These are phyloP conservation scores for Pangasius djambal DNA, from an alignment of 2,797 vertebrate genomes.

Conservation along the genomic window DNA sequence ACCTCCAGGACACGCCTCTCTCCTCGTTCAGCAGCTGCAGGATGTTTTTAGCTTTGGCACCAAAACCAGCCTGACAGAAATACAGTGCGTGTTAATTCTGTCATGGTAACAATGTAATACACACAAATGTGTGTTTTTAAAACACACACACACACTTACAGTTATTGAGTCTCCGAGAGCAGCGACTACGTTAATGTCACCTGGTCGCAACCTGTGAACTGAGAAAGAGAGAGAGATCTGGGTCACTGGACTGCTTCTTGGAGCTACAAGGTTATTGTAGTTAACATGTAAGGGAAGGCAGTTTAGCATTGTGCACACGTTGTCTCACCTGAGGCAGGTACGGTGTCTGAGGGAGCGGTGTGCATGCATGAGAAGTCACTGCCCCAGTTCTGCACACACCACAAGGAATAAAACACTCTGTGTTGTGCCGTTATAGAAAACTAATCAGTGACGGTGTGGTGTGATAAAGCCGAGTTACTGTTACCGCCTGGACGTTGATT, in stretches of 20 bases:
- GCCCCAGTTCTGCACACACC: no score
- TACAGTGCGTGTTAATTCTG: constrained; percentile 31
- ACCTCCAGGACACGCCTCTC: constrained; percentile 93
- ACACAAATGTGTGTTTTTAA: neutral
- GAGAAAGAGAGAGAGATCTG: constrained; percentile 24
- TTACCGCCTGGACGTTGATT: no score
- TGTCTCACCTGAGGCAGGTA: constrained; percentile 86
- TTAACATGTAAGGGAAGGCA: neutral
- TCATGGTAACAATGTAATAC: neutral
- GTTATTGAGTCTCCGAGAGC: constrained; percentile 91
- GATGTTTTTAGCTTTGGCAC: constrained; percentile 76
- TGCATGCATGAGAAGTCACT: constrained; percentile 73
- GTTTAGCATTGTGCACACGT: neutral
- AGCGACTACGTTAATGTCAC: constrained; percentile 84
- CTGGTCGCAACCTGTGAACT: constrained; percentile 86
- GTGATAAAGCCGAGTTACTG: no score
- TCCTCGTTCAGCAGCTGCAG: constrained; percentile 69
- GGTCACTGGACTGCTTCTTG: neutral
- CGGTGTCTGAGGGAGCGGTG: constrained; percentile 67
- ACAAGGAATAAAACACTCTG: no score
- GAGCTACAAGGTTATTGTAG: neutral
- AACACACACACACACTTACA: constrained; percentile 65
- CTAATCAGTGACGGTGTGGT: no score
- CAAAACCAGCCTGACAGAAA: constrained; percentile 77
- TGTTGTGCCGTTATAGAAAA: no score